These are phyloP conservation scores for Champsocephalus gunnari DNA, from an alignment of 2,797 vertebrate species.

Conservation along the genomic window DNA sequence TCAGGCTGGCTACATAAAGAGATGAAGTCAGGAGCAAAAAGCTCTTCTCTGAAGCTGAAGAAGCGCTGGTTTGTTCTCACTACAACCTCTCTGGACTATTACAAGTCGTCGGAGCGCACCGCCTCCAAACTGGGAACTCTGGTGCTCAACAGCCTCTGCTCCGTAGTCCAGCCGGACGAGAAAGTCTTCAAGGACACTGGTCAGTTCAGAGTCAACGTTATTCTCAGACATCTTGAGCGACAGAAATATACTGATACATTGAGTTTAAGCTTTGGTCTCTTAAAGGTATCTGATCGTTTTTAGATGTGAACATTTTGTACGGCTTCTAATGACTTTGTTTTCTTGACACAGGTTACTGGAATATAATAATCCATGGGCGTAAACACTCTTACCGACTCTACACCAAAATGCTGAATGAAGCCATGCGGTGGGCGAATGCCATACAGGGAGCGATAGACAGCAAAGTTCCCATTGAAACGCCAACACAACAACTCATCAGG, in stretches of 20 bases:
- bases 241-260: neutral
- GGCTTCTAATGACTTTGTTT: neutral
- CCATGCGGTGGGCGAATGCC: slow-evolving; percentile 93
- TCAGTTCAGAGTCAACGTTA: slow-evolving; percentile 60
- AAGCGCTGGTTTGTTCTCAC: slow-evolving; percentile 96
- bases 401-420: slow-evolving; percentile 93
- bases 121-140: slow-evolving; percentile 92
- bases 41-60: slow-evolving; percentile 92
- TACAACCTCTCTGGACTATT: slow-evolving; percentile 92
- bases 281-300: too few relatives aligned
- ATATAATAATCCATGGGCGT: slow-evolving; percentile 91
- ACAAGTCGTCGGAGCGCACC: slow-evolving; percentile 91
- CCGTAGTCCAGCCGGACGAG: slow-evolving; percentile 91
- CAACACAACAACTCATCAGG: slow-evolving; percentile 94
- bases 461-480: slow-evolving; percentile 94
- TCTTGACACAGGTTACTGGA: slow-evolving; percentile 89
- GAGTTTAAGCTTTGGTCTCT: neutral
- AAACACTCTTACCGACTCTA: slow-evolving; percentile 94
- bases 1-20: slow-evolving; percentile 95
- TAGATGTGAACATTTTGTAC: too few relatives aligned
- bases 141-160: slow-evolving; percentile 94
- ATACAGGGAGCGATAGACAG: slow-evolving; percentile 93
- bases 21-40: slow-evolving; percentile 90
- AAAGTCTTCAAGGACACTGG: slow-evolving; percentile 93
- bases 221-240: neutral